Conservation (phyloP, 2,888 invertebrate genomes). For the Yponomeuta cagnagella region DNA sequence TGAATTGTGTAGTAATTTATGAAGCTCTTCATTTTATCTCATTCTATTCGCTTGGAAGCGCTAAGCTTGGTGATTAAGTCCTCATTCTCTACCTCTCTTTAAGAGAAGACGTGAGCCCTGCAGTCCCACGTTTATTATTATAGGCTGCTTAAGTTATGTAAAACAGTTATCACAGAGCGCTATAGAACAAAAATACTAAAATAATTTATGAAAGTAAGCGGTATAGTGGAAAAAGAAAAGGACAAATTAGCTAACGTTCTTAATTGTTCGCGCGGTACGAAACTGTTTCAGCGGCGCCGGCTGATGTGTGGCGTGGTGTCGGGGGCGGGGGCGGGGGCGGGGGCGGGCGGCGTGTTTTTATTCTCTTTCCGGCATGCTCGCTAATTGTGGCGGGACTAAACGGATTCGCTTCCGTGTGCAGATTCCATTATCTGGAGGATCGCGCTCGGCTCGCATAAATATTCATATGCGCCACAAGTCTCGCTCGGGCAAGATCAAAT, state of each 20-base stretch:
- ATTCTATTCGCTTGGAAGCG: too few relatives aligned
- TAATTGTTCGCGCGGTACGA: slow-evolving; percentile 8
- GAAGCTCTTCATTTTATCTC: too few relatives aligned
- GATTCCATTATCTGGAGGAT: slow-evolving; percentile 68
- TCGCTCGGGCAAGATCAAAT: slow-evolving; percentile 40
- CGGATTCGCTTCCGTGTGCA: slow-evolving; percentile 61
- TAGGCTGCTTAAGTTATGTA: background rate
- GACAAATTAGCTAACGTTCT: slow-evolving; percentile 8
- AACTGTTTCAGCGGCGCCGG: background rate
- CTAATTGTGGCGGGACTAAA: slow-evolving; percentile 63
- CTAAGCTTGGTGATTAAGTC: too few relatives aligned
- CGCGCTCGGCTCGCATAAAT: slow-evolving; percentile 61
- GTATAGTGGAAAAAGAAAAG: slow-evolving; percentile 6
- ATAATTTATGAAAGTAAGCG: background rate
- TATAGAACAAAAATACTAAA: background rate
- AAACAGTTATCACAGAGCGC: background rate
- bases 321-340: background rate
- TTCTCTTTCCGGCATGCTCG: slow-evolving; percentile 34
- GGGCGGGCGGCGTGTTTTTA: slow-evolving; percentile 19
- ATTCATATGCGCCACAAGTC: slow-evolving; percentile 55
- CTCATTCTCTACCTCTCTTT: too few relatives aligned
- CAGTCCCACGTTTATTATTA: too few relatives aligned
- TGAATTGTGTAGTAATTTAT: too few relatives aligned
- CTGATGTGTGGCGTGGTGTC: slow-evolving; percentile 1
- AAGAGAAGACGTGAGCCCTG: too few relatives aligned